Evolutionary conservation across 1,140 invertebrate genomes (phyloP).

Genomic region (Tetramorium parvispinum): DNA sequence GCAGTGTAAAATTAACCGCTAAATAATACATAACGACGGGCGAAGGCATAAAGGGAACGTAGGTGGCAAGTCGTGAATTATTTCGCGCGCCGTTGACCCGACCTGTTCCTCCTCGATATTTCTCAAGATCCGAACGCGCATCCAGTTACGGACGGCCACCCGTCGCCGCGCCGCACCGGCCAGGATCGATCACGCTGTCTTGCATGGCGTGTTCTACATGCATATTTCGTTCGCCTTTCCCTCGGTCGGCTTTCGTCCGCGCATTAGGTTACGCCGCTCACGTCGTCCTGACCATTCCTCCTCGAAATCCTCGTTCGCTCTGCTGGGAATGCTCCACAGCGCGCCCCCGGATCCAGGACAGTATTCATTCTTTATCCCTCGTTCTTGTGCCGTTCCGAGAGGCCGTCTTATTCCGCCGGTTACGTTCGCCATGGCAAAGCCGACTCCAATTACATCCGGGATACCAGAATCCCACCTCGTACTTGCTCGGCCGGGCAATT

Average conservation of each 20-base stretch:
- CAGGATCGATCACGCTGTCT: slow-evolving; percentile 37
- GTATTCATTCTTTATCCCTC: slow-evolving; percentile 54
- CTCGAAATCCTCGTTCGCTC: slow-evolving; percentile 31
- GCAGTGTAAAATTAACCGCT: slow-evolving; percentile 45
- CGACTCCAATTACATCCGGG: slow-evolving; percentile 82
- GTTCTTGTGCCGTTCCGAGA: slow-evolving; percentile 20
- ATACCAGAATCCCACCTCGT: slow-evolving; percentile 77
- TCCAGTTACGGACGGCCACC: slow-evolving; percentile 3
- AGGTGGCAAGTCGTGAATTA: slow-evolving; percentile 32
- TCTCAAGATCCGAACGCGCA: slow-evolving; percentile 32
- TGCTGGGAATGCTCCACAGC: background rate
- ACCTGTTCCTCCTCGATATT: slow-evolving; percentile 38
- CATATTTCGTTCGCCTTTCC: slow-evolving; percentile 49
- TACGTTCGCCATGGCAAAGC: slow-evolving; percentile 74
- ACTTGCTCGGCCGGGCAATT: slow-evolving; percentile 81
- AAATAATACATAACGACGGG: slow-evolving; percentile 51
- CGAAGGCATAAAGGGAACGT: slow-evolving; percentile 30
- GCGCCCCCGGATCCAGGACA: slow-evolving; percentile 19
- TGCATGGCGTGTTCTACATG: slow-evolving; percentile 10
- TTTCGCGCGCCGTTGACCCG: slow-evolving; percentile 24
- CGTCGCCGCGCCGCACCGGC: background rate
- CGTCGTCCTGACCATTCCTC: slow-evolving; percentile 45
- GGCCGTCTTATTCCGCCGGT: slow-evolving; percentile 75
- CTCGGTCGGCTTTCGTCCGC: slow-evolving; percentile 8
- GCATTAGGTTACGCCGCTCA: slow-evolving; percentile 40